phyloP scores from a whole-genome alignment of 2,888 invertebrate genomes.

The Gryllus longicercus region DNA sequence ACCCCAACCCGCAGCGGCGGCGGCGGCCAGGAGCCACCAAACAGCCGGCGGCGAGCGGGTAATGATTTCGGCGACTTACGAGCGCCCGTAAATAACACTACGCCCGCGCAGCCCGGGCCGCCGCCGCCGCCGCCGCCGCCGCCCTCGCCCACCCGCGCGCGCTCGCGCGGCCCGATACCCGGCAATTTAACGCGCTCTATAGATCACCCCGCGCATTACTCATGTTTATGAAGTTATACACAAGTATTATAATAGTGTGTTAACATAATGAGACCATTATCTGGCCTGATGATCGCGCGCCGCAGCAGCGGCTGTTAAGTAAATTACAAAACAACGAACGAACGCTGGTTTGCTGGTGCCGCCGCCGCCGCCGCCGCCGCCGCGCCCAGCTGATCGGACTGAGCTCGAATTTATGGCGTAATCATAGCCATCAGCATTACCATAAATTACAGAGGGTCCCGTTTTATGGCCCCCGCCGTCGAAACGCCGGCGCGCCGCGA shows the following conservation, averaged over 20 bases:
- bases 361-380: not conserved
- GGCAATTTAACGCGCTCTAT: constrained; percentile 17
- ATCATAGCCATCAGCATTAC: constrained; percentile 17
- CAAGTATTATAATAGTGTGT: constrained; percentile 17
- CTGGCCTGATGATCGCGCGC: not conserved
- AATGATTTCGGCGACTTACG: constrained; percentile 17
- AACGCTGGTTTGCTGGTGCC: not conserved
- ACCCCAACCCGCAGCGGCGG: not conserved
- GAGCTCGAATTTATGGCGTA: constrained; percentile 8
- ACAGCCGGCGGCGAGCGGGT: constrained; percentile 17
- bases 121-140: not conserved
- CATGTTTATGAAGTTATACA: constrained; percentile 17
- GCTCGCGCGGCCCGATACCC: not conserved
- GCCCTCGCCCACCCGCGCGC: not conserved
- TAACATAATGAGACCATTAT: constrained; percentile 17
- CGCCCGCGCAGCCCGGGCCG: not conserved
- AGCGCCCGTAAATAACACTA: not conserved
- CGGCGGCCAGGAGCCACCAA: not conserved
- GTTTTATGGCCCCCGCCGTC: not conserved
- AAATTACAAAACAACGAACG: constrained; percentile 17
- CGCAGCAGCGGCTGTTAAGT: constrained; percentile 11
- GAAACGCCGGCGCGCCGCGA: too few relatives aligned
- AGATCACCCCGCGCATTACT: constrained; percentile 6
- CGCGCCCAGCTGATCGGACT: not conserved
- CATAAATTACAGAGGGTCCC: constrained; percentile 7